Base-by-base conservation (phyloP, 2,113 vertebrate species). In the Amblyopsis rosae region DNA sequence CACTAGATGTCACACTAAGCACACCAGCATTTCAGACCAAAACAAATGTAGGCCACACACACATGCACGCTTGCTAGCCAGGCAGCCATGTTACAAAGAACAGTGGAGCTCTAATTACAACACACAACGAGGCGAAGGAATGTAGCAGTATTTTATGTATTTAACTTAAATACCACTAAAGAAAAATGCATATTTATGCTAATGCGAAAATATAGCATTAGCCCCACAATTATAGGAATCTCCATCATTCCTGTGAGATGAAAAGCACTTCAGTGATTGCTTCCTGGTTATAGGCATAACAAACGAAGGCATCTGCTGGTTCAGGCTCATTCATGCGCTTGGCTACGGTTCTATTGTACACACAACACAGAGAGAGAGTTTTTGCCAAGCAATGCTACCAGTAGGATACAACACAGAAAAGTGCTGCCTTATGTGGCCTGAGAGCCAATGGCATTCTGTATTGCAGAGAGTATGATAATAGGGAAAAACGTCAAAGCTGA, bases 401-500 rank as follows among this genome's bases (percentile, higher is more conserved):
- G 26, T 26, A 26, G 26, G 2, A 26, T 26, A 26, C 26, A 26
- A 72, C 68, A 80, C 33, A 62, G 74, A 80, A 68, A 66, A 83
- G 70, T 79, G 72, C 74, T 73, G 59, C 77, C 68, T 71, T 78
- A 56, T 61, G 71, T 76, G 65, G 45, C 26, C 67, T n/a, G 12
- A 15, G 67, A 69, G 79, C 79, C 70, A 87, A 72, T 77, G 73
- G 81, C 77, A 79, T 69, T 75, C 73, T 58, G 64, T 55, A 68
- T 65, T 50, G 55, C 67, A 72, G 66, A 73, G 57, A 71, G 72
- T 65, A 64, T 77, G 62, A 87, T 79, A 82, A 80, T 74, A 60
- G 65, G 68, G 62, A 67, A 57, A 77, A 81, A 79, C 67, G 73
- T 80, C 70, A 77, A 71, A 68, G 67, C 69, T 82, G 80, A 86